Evolutionary conservation across 2,888 invertebrate genomes (phyloP).

Genomic region (Limnephilus marmoratus): DNA sequence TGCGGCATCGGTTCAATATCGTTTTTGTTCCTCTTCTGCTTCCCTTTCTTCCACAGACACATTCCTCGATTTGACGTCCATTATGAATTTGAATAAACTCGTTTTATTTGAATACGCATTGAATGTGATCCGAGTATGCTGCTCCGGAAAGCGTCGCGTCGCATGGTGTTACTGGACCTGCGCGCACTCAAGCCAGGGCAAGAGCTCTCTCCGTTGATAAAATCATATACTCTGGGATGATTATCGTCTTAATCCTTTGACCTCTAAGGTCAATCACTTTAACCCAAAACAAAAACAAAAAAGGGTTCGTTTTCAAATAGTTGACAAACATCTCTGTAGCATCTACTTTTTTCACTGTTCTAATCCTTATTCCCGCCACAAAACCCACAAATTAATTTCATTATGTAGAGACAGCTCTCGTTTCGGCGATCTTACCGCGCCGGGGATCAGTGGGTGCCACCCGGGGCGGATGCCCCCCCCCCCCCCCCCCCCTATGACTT

Average conservation of each 20-base stretch:
- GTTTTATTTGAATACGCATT: slow-evolving; percentile 43
- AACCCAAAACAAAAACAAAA: neutral
- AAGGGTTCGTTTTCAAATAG: too few species aligned
- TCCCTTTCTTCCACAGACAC: slow-evolving; percentile 46
- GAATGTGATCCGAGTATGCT: slow-evolving; percentile 18
- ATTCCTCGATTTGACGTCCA: slow-evolving; percentile 50
- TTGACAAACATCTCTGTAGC: too few species aligned
- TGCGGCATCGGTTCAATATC: slow-evolving; percentile 50
- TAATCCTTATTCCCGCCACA: too few species aligned
- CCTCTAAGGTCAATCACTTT: neutral
- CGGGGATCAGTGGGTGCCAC: too few species aligned
- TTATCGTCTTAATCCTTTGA: neutral
- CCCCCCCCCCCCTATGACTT: too few species aligned
- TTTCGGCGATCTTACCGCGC: too few species aligned
- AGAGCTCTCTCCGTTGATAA: neutral
- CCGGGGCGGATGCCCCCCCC: too few species aligned
- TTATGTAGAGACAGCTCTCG: too few species aligned
- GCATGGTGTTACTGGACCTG: neutral
- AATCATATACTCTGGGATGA: neutral
- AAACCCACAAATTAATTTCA: too few species aligned
- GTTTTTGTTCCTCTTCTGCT: slow-evolving; percentile 43
- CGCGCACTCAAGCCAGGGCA: neutral
- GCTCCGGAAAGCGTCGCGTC: slow-evolving; percentile 48
- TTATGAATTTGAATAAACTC: slow-evolving; percentile 47
- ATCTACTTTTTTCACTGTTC: too few species aligned